Base-by-base conservation (phyloP, 2,797 vertebrate species). In the Falco novaeseelandiae region DNA sequence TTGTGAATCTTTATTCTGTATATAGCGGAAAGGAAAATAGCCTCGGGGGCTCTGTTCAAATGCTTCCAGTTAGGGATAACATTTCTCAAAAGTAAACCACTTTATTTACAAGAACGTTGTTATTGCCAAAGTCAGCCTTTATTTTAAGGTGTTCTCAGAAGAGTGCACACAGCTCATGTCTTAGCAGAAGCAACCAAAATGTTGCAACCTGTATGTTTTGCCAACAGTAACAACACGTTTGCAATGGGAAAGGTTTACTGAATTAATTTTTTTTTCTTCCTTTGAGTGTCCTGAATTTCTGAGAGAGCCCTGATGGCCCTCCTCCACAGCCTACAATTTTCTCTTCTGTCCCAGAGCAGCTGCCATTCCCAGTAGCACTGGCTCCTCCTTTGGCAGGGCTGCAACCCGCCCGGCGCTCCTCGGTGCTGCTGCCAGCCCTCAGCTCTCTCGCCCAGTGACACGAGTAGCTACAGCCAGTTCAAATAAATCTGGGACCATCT, bases 101-200 rank as follows among this genome's bases (percentile, higher is more conserved):
- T 77, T 80, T 95, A 90, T 98, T 98, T 97, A 97, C 96, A 95
- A 97, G 96, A 90, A 89, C n/a, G 57, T 71, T 96, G 93, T 94
- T 97, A 94, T 97, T 98, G 97, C 97, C 97, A 97, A 97, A 94
- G 85, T 55, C 83, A 94, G 95, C 87, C 88, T 96, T 97, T 91
- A 82, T 94, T 97, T 97, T 93, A 97, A 97, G 95, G 97, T 95
- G 95, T 94, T 97, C 92, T 91, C 97, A 96, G 93, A 96, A 97
- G 93, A 90, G 73, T 49, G 58, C 77, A 71, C 89, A 94, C 36
- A 82, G 48, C 72, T 97, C 46, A 2, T 18, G 59, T 90, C 96
- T 97, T 66, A 95, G 95, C 92, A 97, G 96, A 96, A 94, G 91
- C 91, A 74, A 81, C 90, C 78, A 51, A 89, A 95, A 76, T 96